Base-by-base conservation (phyloP, 1,140 invertebrate species). In the Pygmarrhopalites habei region DNA sequence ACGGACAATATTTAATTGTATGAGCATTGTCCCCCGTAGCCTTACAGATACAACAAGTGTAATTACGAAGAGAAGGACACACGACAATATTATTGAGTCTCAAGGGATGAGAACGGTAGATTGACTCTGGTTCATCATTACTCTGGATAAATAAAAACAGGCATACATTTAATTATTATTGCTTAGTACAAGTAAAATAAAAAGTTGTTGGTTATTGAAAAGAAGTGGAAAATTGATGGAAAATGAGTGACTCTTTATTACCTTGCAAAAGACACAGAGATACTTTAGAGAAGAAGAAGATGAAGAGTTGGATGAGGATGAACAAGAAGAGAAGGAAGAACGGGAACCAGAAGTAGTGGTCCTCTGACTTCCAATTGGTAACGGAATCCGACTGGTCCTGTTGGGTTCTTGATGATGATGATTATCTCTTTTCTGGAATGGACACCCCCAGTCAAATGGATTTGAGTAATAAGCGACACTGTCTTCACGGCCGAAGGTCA, bases 1-100 rank as follows among this genome's bases (percentile, higher is more conserved):
- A 26, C 25, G 59, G 59, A 21, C 66, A 68, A 29, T 68, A 68
- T 25, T 68, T 68, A 28, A 68, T 68, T 10, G 66, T 68, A 29
- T 68, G 66, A 55, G 62, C 66, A 3, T 15, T n/a, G 35, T 65
- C 60, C 28, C 66, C 66, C 32, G 62, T 65, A 26, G 62, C 62
- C 28, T 62, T 65, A 47, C 66, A 68, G 26, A 68, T 49, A 14
- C 17, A 28, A 32, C 66, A 68, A 35, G 57, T 46, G 28, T 66
- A 44, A 14, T 58, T 59, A 26, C 65, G 23, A 10, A 67, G 44
- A 39, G 39, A 53, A 5, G 65, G 65, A 28, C 65, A 67, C 3
- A 59, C 39, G 0, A 68, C 56, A n/a, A 58, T 41, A 10, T 64
- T 56, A n/a, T 65, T 41, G 7, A 62, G 23, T 23, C 60, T 41